Percentiles rank a stretch among this genome's conserved stretches.
Evolutionary conservation across 2,797 vertebrate species (phyloP).

Genomic region (Lepus townsendii): DNA sequence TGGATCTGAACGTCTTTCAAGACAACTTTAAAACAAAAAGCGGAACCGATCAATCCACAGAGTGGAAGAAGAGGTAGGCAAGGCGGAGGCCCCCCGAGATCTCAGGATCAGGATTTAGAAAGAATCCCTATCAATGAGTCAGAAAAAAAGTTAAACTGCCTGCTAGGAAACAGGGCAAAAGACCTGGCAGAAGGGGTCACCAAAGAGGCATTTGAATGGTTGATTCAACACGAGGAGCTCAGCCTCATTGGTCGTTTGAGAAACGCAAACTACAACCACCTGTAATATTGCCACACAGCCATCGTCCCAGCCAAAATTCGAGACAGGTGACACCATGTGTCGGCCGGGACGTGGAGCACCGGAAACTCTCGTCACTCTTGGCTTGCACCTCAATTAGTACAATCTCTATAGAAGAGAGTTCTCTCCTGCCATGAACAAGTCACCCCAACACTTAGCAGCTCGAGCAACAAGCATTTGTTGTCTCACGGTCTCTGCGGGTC

Average conservation of each 20-base stretch:
- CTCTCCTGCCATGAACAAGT: constrained; percentile 37
- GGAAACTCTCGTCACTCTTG: not conserved
- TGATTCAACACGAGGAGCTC: not conserved
- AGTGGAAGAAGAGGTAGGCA: constrained; percentile 22
- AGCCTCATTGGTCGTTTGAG: not conserved
- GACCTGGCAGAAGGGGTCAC: constrained; percentile 5
- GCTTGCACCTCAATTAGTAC: not conserved
- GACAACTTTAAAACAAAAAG: not conserved
- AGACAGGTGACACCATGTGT: not conserved
- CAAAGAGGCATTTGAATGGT: not conserved
- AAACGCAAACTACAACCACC: constrained; percentile 3
- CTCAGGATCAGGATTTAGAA: constrained; percentile 8
- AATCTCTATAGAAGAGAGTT: not conserved
- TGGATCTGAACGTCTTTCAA: constrained; percentile 32
- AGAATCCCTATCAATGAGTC: not conserved
- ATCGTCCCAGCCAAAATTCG: constrained; percentile 3
- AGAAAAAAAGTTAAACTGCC: constrained; percentile 18
- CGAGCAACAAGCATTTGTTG: not conserved
- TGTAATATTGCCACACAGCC: not conserved
- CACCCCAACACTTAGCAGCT: not conserved
- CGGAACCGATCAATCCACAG: not conserved
- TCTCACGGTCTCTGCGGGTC: not conserved
- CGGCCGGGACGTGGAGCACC: not conserved
- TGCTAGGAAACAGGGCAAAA: not conserved
- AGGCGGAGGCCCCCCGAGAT: constrained; percentile 3